Evolutionary conservation across 1,140 invertebrate species (phyloP).

Genomic region (Delia radicum): DNA sequence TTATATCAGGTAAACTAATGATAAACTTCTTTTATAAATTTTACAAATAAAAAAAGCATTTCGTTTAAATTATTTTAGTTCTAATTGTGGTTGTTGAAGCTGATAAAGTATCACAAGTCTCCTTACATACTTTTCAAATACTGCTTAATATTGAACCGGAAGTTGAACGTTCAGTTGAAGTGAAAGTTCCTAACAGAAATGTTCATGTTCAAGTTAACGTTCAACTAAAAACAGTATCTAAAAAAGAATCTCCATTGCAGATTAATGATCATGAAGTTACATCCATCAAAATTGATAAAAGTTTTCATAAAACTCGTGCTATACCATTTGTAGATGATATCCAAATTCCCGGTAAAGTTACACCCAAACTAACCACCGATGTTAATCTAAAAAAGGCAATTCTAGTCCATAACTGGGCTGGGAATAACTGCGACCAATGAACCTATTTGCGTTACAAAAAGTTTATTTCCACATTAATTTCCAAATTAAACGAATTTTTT

Average conservation of each 20-base stretch:
- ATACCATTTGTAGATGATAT: conserved; percentile 45
- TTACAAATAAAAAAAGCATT: too few relatives aligned
- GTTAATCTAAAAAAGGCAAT: too few relatives aligned
- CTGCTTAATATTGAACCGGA: background rate
- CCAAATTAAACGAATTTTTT: conserved; percentile 47
- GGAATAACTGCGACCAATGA: too few relatives aligned
- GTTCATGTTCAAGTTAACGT: background rate
- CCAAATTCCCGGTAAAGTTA: too few relatives aligned
- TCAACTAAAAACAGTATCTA: too few relatives aligned
- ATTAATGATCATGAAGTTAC: too few relatives aligned
- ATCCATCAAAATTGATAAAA: too few relatives aligned
- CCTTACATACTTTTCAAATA: too few relatives aligned
- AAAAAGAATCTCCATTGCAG: too few relatives aligned
- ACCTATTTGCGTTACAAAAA: conserved; percentile 43
- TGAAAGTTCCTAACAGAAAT: background rate
- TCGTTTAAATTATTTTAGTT: background rate
- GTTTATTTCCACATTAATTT: conserved; percentile 43
- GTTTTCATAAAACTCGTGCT: conserved; percentile 32
- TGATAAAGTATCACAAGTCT: background rate
- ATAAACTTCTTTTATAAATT: background rate
- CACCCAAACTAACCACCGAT: too few relatives aligned
- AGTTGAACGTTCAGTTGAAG: too few relatives aligned
- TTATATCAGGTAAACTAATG: background rate
- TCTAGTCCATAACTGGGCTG: too few relatives aligned
- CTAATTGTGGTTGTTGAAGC: background rate